Percentiles rank a stretch among this genome's conserved stretches.
Conservation (phyloP, 2,113 vertebrate species). For the Pollimyrus isidori region DNA sequence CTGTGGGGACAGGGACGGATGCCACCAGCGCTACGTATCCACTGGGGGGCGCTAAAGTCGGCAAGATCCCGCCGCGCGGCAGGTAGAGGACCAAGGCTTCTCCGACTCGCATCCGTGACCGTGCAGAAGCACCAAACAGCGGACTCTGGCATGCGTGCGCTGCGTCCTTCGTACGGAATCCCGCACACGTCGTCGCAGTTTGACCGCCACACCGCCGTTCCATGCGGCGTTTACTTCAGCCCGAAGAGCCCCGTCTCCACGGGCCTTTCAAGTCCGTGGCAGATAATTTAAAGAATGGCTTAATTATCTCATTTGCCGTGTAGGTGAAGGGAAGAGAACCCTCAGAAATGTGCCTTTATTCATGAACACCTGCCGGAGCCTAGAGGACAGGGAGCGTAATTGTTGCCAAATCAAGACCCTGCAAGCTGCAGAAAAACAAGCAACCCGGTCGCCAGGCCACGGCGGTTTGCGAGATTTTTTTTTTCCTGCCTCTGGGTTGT, state of each 20-base stretch:
- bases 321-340: not conserved
- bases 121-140: not conserved
- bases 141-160: no score
- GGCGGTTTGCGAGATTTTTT: not conserved
- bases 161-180: no score
- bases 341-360: conserved; percentile 17
- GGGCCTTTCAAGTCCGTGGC: not conserved
- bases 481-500: not conserved
- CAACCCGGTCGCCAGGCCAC: not conserved
- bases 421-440: not conserved
- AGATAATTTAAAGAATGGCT: conserved; percentile 2
- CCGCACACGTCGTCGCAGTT: no score
- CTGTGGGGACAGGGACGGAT: not conserved
- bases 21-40: not conserved
- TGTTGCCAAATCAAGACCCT: not conserved
- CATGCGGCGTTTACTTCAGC: not conserved
- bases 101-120: not conserved
- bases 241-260: not conserved
- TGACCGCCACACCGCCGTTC: no score
- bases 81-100: not conserved
- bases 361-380: conserved; percentile 24
- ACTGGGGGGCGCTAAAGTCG: not conserved
- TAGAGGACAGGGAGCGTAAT: not conserved
- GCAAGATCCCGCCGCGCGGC: not conserved
- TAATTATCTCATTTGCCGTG: conserved; percentile 18